These are phyloP conservation scores for Brachynemurus nebulosus DNA, from an alignment of 2,888 invertebrate species.

Conservation along the genomic window DNA sequence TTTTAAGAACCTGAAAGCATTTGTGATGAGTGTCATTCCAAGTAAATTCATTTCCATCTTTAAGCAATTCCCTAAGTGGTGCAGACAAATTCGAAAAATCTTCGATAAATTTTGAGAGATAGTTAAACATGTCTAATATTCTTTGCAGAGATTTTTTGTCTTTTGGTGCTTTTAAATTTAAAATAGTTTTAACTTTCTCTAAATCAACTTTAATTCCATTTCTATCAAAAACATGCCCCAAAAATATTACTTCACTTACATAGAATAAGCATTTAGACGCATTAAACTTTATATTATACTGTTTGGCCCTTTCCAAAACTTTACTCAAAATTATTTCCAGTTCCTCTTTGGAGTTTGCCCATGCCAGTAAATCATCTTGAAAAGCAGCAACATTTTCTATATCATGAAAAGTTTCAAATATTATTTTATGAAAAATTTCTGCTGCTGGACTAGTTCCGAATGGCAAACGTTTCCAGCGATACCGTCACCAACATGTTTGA, in stretches of 20 bases:
- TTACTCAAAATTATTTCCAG: constrained; percentile 17
- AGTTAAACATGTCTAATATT: constrained; percentile 15
- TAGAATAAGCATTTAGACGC: constrained; percentile 9
- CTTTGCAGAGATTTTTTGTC: constrained; percentile 7
- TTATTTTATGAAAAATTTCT: constrained; percentile 6
- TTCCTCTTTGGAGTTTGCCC: constrained; percentile 15
- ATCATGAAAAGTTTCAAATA: constrained; percentile 1
- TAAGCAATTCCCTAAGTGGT: not conserved
- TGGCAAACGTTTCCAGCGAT: not conserved
- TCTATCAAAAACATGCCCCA: constrained; percentile 11
- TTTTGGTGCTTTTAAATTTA: constrained; percentile 8
- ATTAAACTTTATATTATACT: constrained; percentile 10
- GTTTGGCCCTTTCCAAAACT: constrained; percentile 14
- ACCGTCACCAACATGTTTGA: constrained; percentile 1
- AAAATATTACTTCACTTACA: constrained; percentile 10
- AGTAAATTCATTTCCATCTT: not conserved
- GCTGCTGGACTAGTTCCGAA: not conserved
- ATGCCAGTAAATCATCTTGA: constrained; percentile 21
- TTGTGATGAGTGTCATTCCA: no score
- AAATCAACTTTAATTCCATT: constrained; percentile 11
- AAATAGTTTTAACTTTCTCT: constrained; percentile 9
- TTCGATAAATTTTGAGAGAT: constrained; percentile 10
- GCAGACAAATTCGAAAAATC: not conserved
- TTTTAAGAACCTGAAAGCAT: no score
- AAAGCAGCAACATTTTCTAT: constrained; percentile 18